Percentiles rank a stretch among this genome's conserved stretches.
Conservation (phyloP, 2,888 invertebrate species). For the Heteropelma amictum region DNA sequence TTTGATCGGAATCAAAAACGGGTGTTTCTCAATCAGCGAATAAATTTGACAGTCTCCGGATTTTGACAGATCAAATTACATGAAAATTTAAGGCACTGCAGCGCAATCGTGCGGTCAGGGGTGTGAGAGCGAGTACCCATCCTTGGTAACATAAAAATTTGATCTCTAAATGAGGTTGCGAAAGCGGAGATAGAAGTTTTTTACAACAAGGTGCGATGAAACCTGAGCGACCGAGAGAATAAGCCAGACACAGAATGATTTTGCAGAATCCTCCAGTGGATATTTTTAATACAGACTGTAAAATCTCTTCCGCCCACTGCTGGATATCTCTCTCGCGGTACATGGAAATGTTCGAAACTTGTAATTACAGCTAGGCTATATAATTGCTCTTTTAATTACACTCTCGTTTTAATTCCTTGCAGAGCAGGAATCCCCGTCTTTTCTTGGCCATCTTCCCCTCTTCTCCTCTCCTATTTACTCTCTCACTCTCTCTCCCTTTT, state of each 20-base stretch:
- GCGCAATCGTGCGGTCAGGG: too few relatives aligned
- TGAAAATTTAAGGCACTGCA: too few relatives aligned
- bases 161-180: too few relatives aligned
- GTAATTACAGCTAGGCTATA: slow-evolving; percentile 37
- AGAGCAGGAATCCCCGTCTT: slow-evolving; percentile 34
- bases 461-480: not conserved
- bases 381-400: slow-evolving; percentile 54
- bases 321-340: slow-evolving; percentile 12
- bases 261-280: not conserved
- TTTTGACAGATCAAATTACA: too few relatives aligned
- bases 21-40: too few relatives aligned
- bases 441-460: slow-evolving; percentile 4
- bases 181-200: too few relatives aligned
- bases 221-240: not conserved
- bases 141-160: too few relatives aligned
- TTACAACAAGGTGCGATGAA: too few relatives aligned
- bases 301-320: slow-evolving; percentile 11
- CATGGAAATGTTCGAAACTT: slow-evolving; percentile 19
- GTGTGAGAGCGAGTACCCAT: too few relatives aligned
- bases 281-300: slow-evolving; percentile 19
- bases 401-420: slow-evolving; percentile 48
- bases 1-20: too few relatives aligned
- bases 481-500: not conserved
- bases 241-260: not conserved
- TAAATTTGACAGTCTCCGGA: too few relatives aligned